Base-by-base conservation (phyloP, 2,888 invertebrate genomes). In the Erynnis tages region DNA sequence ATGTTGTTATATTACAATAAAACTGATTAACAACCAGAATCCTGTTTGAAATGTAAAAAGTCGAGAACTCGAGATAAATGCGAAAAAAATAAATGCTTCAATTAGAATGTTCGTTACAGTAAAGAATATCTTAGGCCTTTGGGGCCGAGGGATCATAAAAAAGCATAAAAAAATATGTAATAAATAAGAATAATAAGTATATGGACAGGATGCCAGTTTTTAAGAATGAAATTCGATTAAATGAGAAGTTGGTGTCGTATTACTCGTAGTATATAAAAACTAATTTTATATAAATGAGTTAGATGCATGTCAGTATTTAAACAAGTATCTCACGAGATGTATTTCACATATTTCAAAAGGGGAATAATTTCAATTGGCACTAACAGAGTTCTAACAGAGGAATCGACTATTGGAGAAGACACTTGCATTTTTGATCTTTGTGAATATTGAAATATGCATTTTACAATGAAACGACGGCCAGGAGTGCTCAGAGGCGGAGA, bases 151-250 rank as follows among this genome's bases (percentile, higher is more conserved):
- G 6, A 7, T 14, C 14, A n/a, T n/a, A 7, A 27, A 14, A 32
- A 32, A 4, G 7, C 32, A 32, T 32, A 32, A 32, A 7, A 32
- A 32, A 10, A 30, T 11, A 13, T 5, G 10, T n/a, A 10, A n/a
- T 10, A 5, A 7, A 23, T 23, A n/a, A 27, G 10, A 27, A 27
- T 27, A 27, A 2, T n/a, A 25, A 8, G 1, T 10, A n/a, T 7
- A 4, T 3, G 4, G 25, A 41, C 41, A 27, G 41, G 41, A 41
- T 41, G 25, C 41, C 17, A 41, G 27, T 41, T 27, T 41, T 17
- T 19, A 21, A n/a, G n/a, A 21, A 19, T 13, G 13, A n/a, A 13
- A 6, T 30, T n/a, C 6, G 11, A 11, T 10, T 30, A 4, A 13
- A 13, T 13, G 10, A 1, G 10, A 27, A 27, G 10, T 8, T 10